Percentiles rank a stretch among this genome's conserved stretches.
These are phyloP conservation scores for Scomber japonicus DNA, from an alignment of 2,113 vertebrate genomes.

Conservation along the genomic window DNA sequence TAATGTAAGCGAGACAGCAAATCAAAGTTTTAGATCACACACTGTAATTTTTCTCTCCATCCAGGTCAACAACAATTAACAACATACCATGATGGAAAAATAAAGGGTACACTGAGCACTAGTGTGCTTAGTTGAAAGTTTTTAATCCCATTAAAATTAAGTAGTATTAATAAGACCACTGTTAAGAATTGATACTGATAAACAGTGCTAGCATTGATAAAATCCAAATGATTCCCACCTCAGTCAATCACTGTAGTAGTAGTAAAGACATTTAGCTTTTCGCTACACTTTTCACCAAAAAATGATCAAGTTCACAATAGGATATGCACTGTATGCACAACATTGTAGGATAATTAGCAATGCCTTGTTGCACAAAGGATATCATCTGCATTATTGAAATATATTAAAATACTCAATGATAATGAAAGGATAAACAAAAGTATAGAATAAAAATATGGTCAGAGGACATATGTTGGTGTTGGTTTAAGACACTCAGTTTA, in stretches of 20 bases:
- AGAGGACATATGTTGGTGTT: neutral
- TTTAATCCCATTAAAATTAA: too few species aligned
- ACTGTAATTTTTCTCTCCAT: too few species aligned
- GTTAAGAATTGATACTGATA: too few species aligned
- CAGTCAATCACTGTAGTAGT: slow-evolving; percentile 9
- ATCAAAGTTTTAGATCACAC: too few species aligned
- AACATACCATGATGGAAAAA: too few species aligned
- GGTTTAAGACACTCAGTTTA: neutral
- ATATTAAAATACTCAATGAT: neutral
- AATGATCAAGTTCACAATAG: neutral
- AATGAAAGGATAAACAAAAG: neutral
- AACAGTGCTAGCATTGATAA: neutral
- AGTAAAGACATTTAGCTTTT: neutral
- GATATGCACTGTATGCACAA: neutral
- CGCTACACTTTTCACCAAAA: neutral
- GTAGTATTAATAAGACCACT: too few species aligned
- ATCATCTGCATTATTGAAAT: neutral
- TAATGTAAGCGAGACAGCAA: too few species aligned
- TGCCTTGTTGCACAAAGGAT: neutral
- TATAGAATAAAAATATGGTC: neutral
- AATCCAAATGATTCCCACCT: slow-evolving; percentile 17
- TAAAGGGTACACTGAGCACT: too few species aligned
- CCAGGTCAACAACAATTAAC: too few species aligned
- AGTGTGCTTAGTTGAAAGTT: too few species aligned
- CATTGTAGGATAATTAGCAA: neutral